phyloP scores from a whole-genome alignment of 2,888 invertebrate genomes.

The Euzophera pinguis region DNA sequence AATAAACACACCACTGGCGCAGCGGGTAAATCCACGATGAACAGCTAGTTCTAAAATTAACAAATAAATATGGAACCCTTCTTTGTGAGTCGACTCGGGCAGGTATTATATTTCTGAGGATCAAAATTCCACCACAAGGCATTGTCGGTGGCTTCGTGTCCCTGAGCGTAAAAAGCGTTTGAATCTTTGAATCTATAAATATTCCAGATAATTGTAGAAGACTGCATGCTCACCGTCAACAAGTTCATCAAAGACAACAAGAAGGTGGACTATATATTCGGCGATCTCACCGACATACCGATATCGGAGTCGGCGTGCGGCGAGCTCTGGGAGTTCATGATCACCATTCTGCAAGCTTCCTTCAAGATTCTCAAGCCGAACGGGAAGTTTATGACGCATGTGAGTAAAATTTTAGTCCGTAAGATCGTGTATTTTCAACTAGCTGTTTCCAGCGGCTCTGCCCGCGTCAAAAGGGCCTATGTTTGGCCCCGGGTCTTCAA shows the following conservation, averaged over 20 bases:
- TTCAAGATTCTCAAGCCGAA: slow-evolving; percentile 88
- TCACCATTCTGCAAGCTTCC: slow-evolving; percentile 88
- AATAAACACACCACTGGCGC: no score
- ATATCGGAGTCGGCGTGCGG: slow-evolving; percentile 90
- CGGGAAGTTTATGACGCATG: slow-evolving; percentile 96
- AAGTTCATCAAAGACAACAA: slow-evolving; percentile 88
- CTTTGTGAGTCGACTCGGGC: no score
- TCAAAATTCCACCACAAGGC: no score
- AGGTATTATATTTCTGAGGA: no score
- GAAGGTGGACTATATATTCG: slow-evolving; percentile 95
- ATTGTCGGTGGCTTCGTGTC: no score
- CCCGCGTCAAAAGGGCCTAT: no score
- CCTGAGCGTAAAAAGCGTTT: no score
- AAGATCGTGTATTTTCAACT: no score
- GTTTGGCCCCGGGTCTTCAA: no score
- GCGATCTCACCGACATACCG: slow-evolving; percentile 95
- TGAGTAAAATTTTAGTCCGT: slow-evolving; percentile 58
- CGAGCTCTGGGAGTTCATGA: slow-evolving; percentile 94
- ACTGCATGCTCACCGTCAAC: slow-evolving; percentile 91
- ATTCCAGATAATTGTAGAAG: slow-evolving; percentile 90
- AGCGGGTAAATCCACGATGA: no score
- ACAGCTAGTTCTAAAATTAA: no score
- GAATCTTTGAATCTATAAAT: not conserved
- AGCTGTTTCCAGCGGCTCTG: not conserved
- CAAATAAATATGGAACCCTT: no score